Conservation (phyloP, 1,140 invertebrate species). For the Drosophila truncata region DNA sequence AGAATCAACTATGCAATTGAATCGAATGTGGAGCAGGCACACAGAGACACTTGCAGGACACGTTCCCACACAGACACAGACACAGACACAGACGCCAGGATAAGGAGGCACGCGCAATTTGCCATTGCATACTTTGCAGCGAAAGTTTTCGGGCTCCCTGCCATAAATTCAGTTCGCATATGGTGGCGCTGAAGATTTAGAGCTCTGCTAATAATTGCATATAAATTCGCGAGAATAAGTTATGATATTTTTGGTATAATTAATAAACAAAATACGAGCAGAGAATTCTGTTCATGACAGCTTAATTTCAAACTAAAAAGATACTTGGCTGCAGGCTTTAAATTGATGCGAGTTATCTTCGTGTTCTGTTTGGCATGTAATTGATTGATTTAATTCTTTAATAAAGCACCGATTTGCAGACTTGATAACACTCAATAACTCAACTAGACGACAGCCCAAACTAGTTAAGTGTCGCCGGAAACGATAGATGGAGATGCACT, state of each 20-base stretch:
- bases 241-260: slow-evolving; percentile 6
- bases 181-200: slow-evolving; percentile 37
- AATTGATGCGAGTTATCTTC: neutral
- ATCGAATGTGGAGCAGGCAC: slow-evolving; percentile 44
- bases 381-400: neutral
- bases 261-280: neutral
- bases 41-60: neutral
- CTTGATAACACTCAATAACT: slow-evolving; percentile 3
- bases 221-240: slow-evolving; percentile 29
- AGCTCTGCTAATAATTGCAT: slow-evolving; percentile 57
- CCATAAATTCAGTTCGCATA: slow-evolving; percentile 62
- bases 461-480: slow-evolving; percentile 12
- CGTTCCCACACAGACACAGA: neutral
- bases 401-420: neutral
- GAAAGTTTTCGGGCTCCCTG: slow-evolving; percentile 55
- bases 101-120: slow-evolving; percentile 43
- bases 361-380: neutral
- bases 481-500: slow-evolving; percentile 27
- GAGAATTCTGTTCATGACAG: neutral
- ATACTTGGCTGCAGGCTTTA: neutral
- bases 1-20: slow-evolving; percentile 59
- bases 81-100: slow-evolving; percentile 1
- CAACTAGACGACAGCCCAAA: neutral
- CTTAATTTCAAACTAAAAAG: neutral
- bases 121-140: slow-evolving; percentile 65